Evolutionary conservation across 1,140 invertebrate species (phyloP).

Genomic region (Musca domestica): DNA sequence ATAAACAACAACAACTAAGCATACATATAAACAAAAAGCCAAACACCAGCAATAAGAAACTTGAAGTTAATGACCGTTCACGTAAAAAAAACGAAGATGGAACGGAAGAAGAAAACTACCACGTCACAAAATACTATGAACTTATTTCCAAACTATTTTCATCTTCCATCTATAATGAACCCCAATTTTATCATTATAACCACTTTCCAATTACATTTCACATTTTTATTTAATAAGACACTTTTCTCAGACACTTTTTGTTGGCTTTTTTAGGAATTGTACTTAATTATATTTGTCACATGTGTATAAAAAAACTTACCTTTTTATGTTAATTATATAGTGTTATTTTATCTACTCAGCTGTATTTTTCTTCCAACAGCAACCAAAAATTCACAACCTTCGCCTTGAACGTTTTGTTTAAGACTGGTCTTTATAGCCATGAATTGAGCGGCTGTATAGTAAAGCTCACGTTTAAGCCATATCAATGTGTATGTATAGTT

Average conservation of each 20-base stretch:
- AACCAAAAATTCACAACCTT: slow-evolving; percentile 38
- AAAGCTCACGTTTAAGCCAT: too few species aligned
- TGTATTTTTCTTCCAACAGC: background rate
- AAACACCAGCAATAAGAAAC: background rate
- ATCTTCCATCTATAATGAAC: background rate
- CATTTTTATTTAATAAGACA: too few species aligned
- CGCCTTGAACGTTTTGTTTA: slow-evolving; percentile 47
- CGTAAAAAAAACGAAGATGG: background rate
- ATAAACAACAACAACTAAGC: background rate
- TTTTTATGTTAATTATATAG: slow-evolving; percentile 16
- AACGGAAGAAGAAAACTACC: slow-evolving; percentile 7
- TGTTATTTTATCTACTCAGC: background rate
- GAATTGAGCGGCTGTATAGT: slow-evolving; percentile 5
- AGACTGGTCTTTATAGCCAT: slow-evolving; percentile 33
- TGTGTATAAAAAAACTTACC: background rate
- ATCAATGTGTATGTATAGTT: too few species aligned
- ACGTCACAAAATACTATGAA: slow-evolving; percentile 14
- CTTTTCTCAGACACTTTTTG: too few species aligned
- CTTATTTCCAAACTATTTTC: background rate
- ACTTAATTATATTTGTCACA: background rate
- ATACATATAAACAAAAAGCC: background rate
- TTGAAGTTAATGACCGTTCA: background rate
- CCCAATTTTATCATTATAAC: background rate
- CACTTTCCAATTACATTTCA: background rate
- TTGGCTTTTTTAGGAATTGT: too few species aligned